Evolutionary conservation across 2,113 vertebrate genomes (phyloP).

Genomic region (Atlantisia rogersi): DNA sequence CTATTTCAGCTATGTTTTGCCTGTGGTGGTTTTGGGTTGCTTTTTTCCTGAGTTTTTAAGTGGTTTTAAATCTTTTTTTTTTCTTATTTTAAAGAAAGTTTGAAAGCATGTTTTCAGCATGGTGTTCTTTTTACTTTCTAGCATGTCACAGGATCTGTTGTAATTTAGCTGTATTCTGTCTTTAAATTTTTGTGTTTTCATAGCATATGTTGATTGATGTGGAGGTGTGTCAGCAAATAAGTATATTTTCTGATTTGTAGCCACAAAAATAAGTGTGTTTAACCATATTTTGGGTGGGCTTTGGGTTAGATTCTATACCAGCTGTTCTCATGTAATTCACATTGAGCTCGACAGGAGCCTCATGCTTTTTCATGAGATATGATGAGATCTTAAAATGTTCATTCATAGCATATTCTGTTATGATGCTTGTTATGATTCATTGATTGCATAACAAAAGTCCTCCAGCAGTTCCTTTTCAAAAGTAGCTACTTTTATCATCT

Average conservation of each 20-base stretch:
- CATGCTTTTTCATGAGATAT: not conserved
- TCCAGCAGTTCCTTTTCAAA: not conserved
- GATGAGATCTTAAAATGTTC: not conserved
- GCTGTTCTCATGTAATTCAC: not conserved
- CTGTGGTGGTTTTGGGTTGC: not conserved
- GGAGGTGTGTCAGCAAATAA: conserved; percentile 25
- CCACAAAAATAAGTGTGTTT: not conserved
- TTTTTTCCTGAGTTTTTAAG: not conserved
- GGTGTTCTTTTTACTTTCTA: conserved; percentile 13
- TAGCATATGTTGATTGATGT: conserved; percentile 3
- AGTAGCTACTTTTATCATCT: not conserved
- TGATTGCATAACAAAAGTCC: not conserved
- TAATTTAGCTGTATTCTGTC: conserved; percentile 23
- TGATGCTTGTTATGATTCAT: not conserved
- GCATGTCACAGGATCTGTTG: conserved; percentile 1
- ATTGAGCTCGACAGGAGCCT: not conserved
- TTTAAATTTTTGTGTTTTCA: conserved; percentile 33
- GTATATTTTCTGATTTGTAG: conserved; percentile 26
- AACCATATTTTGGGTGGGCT: not conserved
- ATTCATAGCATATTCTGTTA: conserved; percentile 12
- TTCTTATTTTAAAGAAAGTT: not conserved
- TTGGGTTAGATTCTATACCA: not conserved
- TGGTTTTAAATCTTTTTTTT: not conserved
- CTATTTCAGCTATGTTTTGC: not conserved
- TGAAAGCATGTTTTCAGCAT: conserved; percentile 37